Percentiles rank a stretch among this genome's conserved stretches.
phyloP scores from a whole-genome alignment of 2,113 vertebrate genomes.

The Cyanocitta stelleri region DNA sequence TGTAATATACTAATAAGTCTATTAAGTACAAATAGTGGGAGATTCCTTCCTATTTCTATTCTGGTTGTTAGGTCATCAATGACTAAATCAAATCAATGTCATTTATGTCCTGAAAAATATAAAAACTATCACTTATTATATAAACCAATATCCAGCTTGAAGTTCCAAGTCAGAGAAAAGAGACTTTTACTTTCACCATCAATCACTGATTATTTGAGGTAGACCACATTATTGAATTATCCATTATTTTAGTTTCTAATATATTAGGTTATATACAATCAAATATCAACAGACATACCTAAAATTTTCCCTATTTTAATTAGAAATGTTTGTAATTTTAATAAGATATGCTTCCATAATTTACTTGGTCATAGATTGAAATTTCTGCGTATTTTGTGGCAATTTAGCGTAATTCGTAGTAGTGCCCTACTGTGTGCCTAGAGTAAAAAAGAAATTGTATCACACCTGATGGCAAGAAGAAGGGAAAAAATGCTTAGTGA shows the following conservation, averaged over 20 bases:
- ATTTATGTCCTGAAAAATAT: slow-evolving; percentile 8
- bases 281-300: slow-evolving; percentile 18
- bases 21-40: neutral
- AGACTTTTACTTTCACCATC: slow-evolving; percentile 56
- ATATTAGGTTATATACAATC: slow-evolving; percentile 55
- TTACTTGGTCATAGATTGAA: slow-evolving; percentile 45
- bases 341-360: slow-evolving; percentile 56
- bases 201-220: slow-evolving; percentile 67
- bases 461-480: slow-evolving; percentile 42
- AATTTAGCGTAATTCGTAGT: slow-evolving; percentile 54
- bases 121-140: slow-evolving; percentile 28
- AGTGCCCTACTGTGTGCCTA: slow-evolving; percentile 43
- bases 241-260: slow-evolving; percentile 39
- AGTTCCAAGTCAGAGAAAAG: slow-evolving; percentile 28
- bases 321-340: slow-evolving; percentile 44
- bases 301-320: slow-evolving; percentile 61
- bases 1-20: neutral
- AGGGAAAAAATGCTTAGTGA: slow-evolving; percentile 56
- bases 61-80: neutral
- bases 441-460: slow-evolving; percentile 59
- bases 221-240: slow-evolving; percentile 65
- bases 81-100: neutral
- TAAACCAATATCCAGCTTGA: slow-evolving; percentile 21
- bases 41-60: neutral
- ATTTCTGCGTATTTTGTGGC: slow-evolving; percentile 44